Conservation (phyloP, 2,113 vertebrate genomes). For the Chaetops frenatus region DNA sequence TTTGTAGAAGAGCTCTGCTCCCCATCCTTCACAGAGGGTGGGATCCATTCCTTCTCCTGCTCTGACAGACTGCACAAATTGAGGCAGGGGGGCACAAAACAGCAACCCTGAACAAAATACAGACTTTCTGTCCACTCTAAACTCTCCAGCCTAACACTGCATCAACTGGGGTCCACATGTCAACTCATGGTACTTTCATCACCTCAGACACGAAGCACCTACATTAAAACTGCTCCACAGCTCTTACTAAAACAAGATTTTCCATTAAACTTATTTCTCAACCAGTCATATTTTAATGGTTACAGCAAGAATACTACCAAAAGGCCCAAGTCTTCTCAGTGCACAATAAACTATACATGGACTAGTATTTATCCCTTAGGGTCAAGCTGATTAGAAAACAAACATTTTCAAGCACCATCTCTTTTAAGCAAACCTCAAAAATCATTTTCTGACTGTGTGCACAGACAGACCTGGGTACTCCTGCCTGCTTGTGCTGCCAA, state of each 20-base stretch:
- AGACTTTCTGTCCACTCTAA: not conserved
- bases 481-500: not conserved
- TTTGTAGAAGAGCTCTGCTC: not conserved
- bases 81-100: not conserved
- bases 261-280: not conserved
- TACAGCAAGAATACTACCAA: not conserved
- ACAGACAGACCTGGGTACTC: not conserved
- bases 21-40: not conserved
- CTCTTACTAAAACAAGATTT: not conserved
- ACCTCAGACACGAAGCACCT: not conserved
- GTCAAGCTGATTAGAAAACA: accelerated
- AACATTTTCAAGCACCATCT: not conserved
- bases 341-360: not conserved
- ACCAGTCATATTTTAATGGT: not conserved
- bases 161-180: accelerated
- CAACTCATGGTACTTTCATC: not conserved
- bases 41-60: not conserved
- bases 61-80: not conserved
- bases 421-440: not conserved
- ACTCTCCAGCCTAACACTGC: not conserved
- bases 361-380: not conserved
- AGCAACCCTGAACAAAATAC: not conserved
- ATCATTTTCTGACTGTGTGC: not conserved
- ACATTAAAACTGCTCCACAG: not conserved
- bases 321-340: not conserved